These are phyloP conservation scores for Gasterosteus aculeatus DNA, from an alignment of 2,113 vertebrate genomes.

Conservation along the genomic window DNA sequence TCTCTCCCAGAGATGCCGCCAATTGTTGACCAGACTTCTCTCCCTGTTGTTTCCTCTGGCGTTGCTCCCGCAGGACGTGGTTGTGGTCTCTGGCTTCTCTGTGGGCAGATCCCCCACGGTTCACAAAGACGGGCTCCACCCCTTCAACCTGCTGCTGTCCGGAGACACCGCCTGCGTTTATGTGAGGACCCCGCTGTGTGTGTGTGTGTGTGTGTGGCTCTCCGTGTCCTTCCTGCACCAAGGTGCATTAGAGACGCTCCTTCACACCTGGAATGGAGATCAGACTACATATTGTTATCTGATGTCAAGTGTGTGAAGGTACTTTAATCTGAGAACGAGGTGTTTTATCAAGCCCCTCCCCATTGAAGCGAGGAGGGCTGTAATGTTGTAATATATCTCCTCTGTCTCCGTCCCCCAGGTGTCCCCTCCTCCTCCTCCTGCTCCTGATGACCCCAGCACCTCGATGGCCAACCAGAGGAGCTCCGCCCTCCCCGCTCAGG, in stretches of 20 bases:
- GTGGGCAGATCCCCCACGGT: constrained; percentile 75
- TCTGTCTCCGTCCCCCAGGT: background rate
- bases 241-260: too few relatives aligned
- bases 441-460: background rate
- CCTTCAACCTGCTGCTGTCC: constrained; percentile 75
- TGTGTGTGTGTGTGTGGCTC: background rate
- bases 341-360: too few relatives aligned
- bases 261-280: too few relatives aligned
- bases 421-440: background rate
- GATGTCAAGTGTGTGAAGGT: background rate
- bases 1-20: too few relatives aligned
- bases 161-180: constrained; percentile 66
- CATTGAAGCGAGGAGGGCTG: background rate
- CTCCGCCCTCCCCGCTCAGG: constrained; percentile 32
- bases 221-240: too few relatives aligned
- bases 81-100: constrained; percentile 72
- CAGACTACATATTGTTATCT: background rate
- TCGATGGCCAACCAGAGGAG: constrained; percentile 18
- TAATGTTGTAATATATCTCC: background rate
- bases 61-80: constrained; percentile 67
- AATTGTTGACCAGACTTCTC: constrained; percentile 15
- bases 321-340: background rate
- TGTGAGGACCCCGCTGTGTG: constrained; percentile 58
- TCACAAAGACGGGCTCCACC: constrained; percentile 71
- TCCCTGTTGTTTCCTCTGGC: constrained; percentile 20